Base-by-base conservation (phyloP, 92 coral and sea anemone species). In the Galaxea fascicularis region DNA sequence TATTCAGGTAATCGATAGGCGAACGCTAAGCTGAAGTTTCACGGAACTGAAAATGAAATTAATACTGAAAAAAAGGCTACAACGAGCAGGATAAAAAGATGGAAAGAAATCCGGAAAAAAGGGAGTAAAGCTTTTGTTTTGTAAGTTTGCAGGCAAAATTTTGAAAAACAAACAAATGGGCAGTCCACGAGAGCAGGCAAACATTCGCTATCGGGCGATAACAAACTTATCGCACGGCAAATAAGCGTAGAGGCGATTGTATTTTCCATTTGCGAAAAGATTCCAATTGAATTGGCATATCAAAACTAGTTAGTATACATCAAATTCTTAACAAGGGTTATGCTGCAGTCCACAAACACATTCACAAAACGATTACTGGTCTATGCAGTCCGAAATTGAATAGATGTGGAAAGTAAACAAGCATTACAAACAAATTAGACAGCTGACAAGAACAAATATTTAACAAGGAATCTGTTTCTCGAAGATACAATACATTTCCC, bases 341-440 rank as follows among this genome's bases (percentile, higher is more conserved):
- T 22, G 30, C 30, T 60, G 59, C 17, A 53, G 4, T 11, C 16
- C 4, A 11, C 59, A 53, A 24, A 60, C 22, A 22, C 22, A 16
- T 16, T 0, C 56, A 49, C 13, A 49, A 49, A 10, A 49, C 56
- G 56, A 49, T 15, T 49, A 10, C 56, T 2, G 56, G 56, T 49
- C 14, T 49, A 18, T 20, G 65, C 79, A 56, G 25, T 57, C 26
- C 14, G 65, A 77, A 77, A 44, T 41, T 77, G 16, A 62, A 59
- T 59, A n/a, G 49, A 21, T 8, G 44, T 16, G 6, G 59, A 25
- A 46, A 60, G 71, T 16, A 77, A 60, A 22, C 83, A 65, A 28
- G 29, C 22, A 28, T 8, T 24, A 25, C 49, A 65, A 78, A 65
- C 73, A 65, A 49, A 46, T 9, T 49, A 14, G 21, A 15, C 13